These are phyloP conservation scores for Fragariocoptes setiger DNA, from an alignment of 1,140 invertebrate genomes.

Conservation along the genomic window DNA sequence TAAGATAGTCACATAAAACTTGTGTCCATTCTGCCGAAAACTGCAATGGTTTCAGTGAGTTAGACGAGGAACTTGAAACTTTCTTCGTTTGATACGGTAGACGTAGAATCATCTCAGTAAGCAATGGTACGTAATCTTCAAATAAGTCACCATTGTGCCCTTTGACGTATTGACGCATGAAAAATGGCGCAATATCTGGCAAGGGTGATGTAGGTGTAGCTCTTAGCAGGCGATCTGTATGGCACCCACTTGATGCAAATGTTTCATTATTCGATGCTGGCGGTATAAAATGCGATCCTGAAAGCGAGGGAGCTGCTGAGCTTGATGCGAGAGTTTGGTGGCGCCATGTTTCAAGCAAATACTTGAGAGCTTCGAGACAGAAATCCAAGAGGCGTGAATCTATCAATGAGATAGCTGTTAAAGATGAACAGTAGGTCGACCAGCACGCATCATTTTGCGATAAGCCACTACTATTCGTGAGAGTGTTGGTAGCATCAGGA, in stretches of 20 bases:
- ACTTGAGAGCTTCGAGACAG: conserved; percentile 42
- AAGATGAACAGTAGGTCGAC: background rate
- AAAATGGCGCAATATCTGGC: conserved; percentile 77
- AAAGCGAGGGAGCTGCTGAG: conserved; percentile 15
- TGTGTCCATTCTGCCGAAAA: conserved; percentile 32
- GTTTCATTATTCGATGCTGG: conserved; percentile 2
- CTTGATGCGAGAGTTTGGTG: conserved; percentile 18
- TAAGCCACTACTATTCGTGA: background rate
- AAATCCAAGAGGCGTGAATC: conserved; percentile 44
- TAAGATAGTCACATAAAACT: conserved; percentile 57
- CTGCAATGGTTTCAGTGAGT: conserved; percentile 5
- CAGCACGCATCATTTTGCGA: background rate
- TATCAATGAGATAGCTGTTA: conserved; percentile 36
- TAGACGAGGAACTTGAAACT: conserved; percentile 15
- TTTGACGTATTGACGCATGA: conserved; percentile 66
- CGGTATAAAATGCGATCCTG: background rate
- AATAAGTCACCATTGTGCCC: conserved; percentile 67
- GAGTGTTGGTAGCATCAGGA: background rate
- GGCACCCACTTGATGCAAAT: background rate
- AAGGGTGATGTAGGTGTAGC: conserved; percentile 16
- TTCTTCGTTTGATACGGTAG: conserved; percentile 65
- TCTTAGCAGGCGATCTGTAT: background rate
- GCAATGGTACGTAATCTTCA: conserved; percentile 57
- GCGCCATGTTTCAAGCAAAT: conserved; percentile 51
- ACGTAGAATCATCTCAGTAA: conserved; percentile 74